Evolutionary conservation across 2,888 invertebrate species (phyloP).

Genomic region (Lysandra coridon): DNA sequence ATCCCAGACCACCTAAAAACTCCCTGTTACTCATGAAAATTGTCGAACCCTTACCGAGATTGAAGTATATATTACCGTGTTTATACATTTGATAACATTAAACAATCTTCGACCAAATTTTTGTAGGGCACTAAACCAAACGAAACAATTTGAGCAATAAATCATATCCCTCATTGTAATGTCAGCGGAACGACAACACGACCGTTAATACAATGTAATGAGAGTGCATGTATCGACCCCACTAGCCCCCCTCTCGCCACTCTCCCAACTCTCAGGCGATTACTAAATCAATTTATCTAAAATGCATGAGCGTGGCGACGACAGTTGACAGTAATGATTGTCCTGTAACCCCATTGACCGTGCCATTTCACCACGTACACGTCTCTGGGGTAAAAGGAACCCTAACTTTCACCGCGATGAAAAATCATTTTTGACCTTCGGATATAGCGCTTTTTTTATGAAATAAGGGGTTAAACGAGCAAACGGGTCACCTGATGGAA

Average conservation of each 20-base stretch:
- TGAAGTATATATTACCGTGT: no score
- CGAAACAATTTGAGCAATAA: slow-evolving; percentile 4
- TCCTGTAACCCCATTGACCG: slow-evolving; percentile 33
- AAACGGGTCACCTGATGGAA: no score
- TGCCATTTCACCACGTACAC: slow-evolving; percentile 2
- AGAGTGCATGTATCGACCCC: slow-evolving; percentile 29
- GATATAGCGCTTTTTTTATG: not conserved
- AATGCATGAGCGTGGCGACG: slow-evolving; percentile 29
- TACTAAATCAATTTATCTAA: slow-evolving; percentile 28
- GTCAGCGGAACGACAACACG: slow-evolving; percentile 1
- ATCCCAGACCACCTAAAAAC: not conserved
- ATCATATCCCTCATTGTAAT: slow-evolving; percentile 15
- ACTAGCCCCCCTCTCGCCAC: not conserved
- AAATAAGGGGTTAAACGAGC: no score
- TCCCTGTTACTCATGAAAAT: not conserved
- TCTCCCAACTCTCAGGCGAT: slow-evolving; percentile 6
- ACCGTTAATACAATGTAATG: slow-evolving; percentile 24
- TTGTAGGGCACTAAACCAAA: not conserved
- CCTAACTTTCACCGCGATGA: not conserved
- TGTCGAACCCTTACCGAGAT: no score
- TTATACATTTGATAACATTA: not conserved
- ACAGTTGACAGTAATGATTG: slow-evolving; percentile 25
- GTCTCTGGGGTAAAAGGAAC: not conserved
- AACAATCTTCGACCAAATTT: not conserved
- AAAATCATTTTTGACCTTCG: not conserved